Evolutionary conservation across 2,888 invertebrate genomes (phyloP).

Genomic region (Xylota segnis): DNA sequence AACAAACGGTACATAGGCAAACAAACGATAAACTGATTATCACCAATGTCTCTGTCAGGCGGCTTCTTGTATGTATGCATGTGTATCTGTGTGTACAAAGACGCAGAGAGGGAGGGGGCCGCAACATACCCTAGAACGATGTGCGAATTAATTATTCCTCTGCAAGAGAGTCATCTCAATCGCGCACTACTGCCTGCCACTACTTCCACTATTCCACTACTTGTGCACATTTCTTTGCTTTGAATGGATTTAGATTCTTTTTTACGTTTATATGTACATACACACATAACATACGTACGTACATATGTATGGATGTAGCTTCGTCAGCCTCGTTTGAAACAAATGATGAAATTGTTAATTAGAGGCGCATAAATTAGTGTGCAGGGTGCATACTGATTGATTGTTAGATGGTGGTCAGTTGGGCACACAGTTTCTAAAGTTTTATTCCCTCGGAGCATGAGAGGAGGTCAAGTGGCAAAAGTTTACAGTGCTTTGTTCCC

Average conservation of each 20-base stretch:
- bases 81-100: constrained; percentile 22
- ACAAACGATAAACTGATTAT: constrained; percentile 74
- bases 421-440: constrained; percentile 52
- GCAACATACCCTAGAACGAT: constrained; percentile 16
- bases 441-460: constrained; percentile 44
- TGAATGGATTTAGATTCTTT: constrained; percentile 49
- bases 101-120: not conserved
- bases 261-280: constrained; percentile 7
- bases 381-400: constrained; percentile 71
- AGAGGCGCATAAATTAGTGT: constrained; percentile 73
- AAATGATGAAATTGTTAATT: constrained; percentile 73
- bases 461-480: constrained; percentile 71
- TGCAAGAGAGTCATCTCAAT: constrained; percentile 61
- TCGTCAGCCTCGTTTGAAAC: constrained; percentile 41
- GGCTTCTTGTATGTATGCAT: constrained; percentile 30
- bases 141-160: constrained; percentile 73
- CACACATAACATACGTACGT: too few species aligned
- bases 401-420: constrained; percentile 72
- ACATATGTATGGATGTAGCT: not conserved
- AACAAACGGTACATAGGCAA: constrained; percentile 65
- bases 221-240: constrained; percentile 47
- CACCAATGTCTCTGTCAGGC: constrained; percentile 71
- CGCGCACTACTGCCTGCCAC: constrained; percentile 38
- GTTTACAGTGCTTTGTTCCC: constrained; percentile 53
- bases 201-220: constrained; percentile 34